Evolutionary conservation across 2,888 invertebrate species (phyloP).

Genomic region (Atethmia centrago): DNA sequence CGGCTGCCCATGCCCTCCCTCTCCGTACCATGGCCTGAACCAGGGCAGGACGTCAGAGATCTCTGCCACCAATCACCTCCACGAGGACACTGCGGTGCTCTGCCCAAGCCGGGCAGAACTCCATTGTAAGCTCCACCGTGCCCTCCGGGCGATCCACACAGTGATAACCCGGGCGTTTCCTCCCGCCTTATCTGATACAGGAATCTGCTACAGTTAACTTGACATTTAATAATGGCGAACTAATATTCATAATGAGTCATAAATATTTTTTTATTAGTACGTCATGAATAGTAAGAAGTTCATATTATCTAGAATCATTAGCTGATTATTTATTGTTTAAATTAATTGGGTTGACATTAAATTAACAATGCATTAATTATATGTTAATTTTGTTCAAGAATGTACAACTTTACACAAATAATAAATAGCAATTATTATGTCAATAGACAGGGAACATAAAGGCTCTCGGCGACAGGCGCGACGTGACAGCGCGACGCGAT

Average conservation of each 20-base stretch:
- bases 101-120: too few relatives aligned
- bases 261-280: neutral
- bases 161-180: too few relatives aligned
- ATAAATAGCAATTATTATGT: neutral
- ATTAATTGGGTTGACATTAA: neutral
- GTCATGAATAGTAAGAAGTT: neutral
- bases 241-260: constrained; percentile 5
- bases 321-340: neutral
- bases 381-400: neutral
- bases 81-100: too few relatives aligned
- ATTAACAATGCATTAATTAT: neutral
- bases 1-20: too few relatives aligned
- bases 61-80: too few relatives aligned
- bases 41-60: too few relatives aligned
- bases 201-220: constrained; percentile 17
- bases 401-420: neutral
- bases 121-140: too few relatives aligned
- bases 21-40: too few relatives aligned
- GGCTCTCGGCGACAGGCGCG: too few relatives aligned
- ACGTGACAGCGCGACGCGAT: too few relatives aligned
- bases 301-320: neutral
- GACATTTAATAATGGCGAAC: neutral
- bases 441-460: neutral
- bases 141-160: too few relatives aligned
- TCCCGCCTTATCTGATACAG: too few relatives aligned